Evolutionary conservation across 2,888 invertebrate species (phyloP), one percentile per base, ranked within the genome.

Genomic region (Amphipoea lucens): DNA sequence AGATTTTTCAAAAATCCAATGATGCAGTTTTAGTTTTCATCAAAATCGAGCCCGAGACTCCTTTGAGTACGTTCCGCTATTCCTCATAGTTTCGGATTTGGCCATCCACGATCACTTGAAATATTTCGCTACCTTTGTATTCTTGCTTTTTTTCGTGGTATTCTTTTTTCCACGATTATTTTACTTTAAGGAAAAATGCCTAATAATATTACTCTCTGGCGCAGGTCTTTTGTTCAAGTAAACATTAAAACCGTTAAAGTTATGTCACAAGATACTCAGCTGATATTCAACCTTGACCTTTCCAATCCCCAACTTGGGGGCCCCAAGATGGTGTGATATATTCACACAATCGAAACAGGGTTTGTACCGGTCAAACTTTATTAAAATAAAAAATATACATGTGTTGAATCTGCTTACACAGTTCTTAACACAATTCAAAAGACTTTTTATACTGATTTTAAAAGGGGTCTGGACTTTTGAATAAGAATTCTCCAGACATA

Each of bases 201-300:
- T 69, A 23, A 69, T 48, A 29, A 6, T 29, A 29, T 29, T 7
- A n/a, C 9, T 40, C 9, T 11, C 14, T 62, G 2, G 23, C 48
- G n/a, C n/a, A 74, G 17, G 2, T n/a, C 0, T 40, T 29, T 75
- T 14, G 23, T 23, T 4, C 29, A 4, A 17, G 7, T 76, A 36
- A 23, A 76, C 17, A n/a, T 42, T n/a, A 40, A 70, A 68, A 48
- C 36, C n/a, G 14, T 57, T 57, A 23, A 48, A 80, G 6, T 57
- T 40, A 23, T 12, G 1, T 14, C 11, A 42, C 40, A 9, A 23
- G 23, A 20, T 29, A 36, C n/a, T 48, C 57, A 17, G 6, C 20
- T 57, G 12, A n/a, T 4, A 42, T 42, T 60, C 1, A 51, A 65
- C 48, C 65, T 76, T 83, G 48, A 66, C 29, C 48, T 60, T 66